Percentiles rank a stretch among this genome's conserved stretches.
Conservation (phyloP, 2,113 vertebrate species). For the Rhinichthys klamathensis region DNA sequence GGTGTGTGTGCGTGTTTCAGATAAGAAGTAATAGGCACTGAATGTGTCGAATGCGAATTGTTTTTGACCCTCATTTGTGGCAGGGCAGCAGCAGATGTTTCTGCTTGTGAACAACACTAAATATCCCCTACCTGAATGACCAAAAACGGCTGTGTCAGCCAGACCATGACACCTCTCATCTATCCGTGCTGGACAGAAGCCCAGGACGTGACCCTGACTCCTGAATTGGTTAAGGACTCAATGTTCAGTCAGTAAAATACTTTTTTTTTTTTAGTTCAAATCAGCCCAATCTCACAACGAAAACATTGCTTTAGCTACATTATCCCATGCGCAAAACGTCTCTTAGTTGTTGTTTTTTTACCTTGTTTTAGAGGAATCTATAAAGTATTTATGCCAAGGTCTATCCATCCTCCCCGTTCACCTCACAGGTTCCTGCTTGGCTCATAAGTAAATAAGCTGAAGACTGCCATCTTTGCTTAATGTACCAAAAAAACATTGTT, state of each 20-base stretch:
- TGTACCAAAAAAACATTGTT: background rate
- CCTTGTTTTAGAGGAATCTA: background rate
- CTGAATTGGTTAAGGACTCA: background rate
- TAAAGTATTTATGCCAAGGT: conserved; percentile 4
- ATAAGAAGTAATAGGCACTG: conserved; percentile 13
- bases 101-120: conserved; percentile 9
- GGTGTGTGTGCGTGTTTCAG: background rate
- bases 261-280: background rate
- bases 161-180: background rate
- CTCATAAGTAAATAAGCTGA: background rate
- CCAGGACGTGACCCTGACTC: background rate
- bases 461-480: background rate
- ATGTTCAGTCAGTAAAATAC: background rate
- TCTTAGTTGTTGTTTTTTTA: background rate
- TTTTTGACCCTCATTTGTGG: background rate
- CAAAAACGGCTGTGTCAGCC: background rate
- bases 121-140: conserved; percentile 20
- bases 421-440: background rate
- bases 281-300: background rate
- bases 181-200: background rate
- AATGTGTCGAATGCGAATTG: conserved; percentile 17
- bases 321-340: background rate
- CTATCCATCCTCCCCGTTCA: background rate
- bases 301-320: background rate
- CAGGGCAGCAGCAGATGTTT: conserved; percentile 39